Evolutionary conservation across 2,888 invertebrate genomes (phyloP).

Genomic region (Salticus scenicus): DNA sequence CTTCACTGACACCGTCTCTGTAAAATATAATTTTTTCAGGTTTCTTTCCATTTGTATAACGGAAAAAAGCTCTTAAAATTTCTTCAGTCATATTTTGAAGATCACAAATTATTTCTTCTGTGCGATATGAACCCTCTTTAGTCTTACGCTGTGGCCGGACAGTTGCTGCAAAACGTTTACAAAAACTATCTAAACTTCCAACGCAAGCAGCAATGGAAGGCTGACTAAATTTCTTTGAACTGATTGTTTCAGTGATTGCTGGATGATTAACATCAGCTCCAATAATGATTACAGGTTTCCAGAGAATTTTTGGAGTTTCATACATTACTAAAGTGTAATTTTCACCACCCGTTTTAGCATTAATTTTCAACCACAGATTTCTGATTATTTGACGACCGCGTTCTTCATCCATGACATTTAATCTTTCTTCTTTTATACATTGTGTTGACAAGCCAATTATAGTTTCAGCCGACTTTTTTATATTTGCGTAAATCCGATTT

Average conservation of each 20-base stretch:
- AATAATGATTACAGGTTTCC: conserved; percentile 81
- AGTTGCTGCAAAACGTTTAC: conserved; percentile 79
- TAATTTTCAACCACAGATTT: conserved; percentile 74
- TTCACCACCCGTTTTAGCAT: conserved; percentile 75
- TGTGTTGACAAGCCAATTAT: conserved; percentile 77
- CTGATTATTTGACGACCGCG: conserved; percentile 33
- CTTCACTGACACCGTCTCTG: conserved; percentile 91
- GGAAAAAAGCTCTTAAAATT: conserved; percentile 81
- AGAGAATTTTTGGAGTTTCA: conserved; percentile 74
- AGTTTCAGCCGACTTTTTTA: conserved; percentile 73
- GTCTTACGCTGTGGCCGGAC: conserved; percentile 83
- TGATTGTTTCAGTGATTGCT: conserved; percentile 72
- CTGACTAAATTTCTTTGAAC: conserved; percentile 82
- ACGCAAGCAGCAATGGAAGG: conserved; percentile 83
- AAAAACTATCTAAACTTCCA: conserved; percentile 83
- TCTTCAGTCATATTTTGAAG: conserved; percentile 82
- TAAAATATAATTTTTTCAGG: conserved; percentile 83
- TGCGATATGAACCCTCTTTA: too few relatives aligned
- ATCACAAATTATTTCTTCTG: conserved; percentile 75
- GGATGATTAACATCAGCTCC: conserved; percentile 97
- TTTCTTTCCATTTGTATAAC: conserved; percentile 76
- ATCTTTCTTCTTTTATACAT: conserved; percentile 75
- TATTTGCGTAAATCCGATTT: conserved; percentile 7
- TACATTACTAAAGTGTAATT: conserved; percentile 71
- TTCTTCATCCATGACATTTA: neutral